Base-by-base conservation (phyloP, 92 coral and sea anemone species). In the Micromussa lordhowensis region DNA sequence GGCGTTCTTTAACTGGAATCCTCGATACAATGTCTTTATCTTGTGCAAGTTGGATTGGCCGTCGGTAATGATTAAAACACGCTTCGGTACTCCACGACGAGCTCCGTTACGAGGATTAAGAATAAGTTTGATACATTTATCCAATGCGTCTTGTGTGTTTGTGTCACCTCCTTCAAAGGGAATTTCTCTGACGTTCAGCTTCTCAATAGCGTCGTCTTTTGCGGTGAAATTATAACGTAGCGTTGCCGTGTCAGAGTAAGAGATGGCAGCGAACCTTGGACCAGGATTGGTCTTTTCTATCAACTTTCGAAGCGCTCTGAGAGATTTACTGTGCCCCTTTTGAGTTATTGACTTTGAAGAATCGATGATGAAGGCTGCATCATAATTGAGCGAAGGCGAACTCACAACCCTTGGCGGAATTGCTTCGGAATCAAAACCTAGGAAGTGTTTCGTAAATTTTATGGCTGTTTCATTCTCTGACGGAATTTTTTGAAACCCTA, bases 11-110 rank as follows among this genome's bases (percentile, higher is more conserved):
- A 95, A 68, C 28, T 76, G 85, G 21, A 90, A 82, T 2, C 95
- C 98, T 28, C 91, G 93, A 70, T 93, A 93, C 63, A 95, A 75
- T 36, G 98, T 95, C 44, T 57, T 32, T 48, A 19, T 72, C 77
- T 88, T 73, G 54, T 93, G 8, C n/a, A 85, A 70, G 59, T 95
- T 95, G 5, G 98, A 95, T 78, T 95, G 95, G 57, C 95, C 98
- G 80, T 95, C 98, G 1, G 98, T 95, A 71, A 95, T 85, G 15
- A 95, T 87, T 31, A 95, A 88, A 24, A 91, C 85, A 16, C 95
- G 77, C 71, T 93, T 95, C 77, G 75, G 85, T 57, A 89, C 77
- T 4, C 70, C 48, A 9, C 84, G 28, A 48, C 96, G 91, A 30
- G 75, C 49, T 0, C 96, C 92, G 18, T 76, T 59, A 19, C 75